Percentiles rank a stretch among this genome's conserved stretches.
Evolutionary conservation across 2,113 vertebrate species (phyloP).

Genomic region (Nothobranchius furzeri): DNA sequence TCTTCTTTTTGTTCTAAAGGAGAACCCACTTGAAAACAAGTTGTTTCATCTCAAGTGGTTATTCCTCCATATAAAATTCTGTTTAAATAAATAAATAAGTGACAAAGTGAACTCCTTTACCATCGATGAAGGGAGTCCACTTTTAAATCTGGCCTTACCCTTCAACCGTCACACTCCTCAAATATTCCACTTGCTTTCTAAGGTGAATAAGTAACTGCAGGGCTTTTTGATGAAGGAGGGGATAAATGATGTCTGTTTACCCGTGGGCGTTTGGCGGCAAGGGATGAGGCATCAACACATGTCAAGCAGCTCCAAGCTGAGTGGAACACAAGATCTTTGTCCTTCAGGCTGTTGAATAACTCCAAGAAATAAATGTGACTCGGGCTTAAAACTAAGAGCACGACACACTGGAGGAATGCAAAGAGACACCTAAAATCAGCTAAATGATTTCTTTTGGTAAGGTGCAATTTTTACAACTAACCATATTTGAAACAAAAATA

Average conservation of each 20-base stretch:
- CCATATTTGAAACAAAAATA: neutral
- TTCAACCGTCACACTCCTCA: conserved; percentile 23
- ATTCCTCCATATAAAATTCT: no score
- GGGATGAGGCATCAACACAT: conserved; percentile 30
- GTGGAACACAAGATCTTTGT: conserved; percentile 12
- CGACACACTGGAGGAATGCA: neutral
- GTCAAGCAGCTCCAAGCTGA: conserved; percentile 8
- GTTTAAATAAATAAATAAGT: no score
- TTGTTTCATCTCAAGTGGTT: no score
- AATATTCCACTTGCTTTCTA: conserved; percentile 45
- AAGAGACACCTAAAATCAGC: conserved; percentile 22
- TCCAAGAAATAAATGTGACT: conserved; percentile 6
- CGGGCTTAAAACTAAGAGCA: neutral
- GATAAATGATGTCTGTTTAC: conserved; percentile 18
- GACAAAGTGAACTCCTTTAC: neutral
- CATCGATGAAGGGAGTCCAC: conserved; percentile 30
- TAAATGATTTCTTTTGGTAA: neutral
- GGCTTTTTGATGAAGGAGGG: neutral
- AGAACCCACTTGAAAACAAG: no score
- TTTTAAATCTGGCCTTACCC: conserved; percentile 50
- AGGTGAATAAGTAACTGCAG: conserved; percentile 26
- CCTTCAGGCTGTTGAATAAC: conserved; percentile 18
- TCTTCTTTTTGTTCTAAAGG: no score
- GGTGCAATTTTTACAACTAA: neutral
- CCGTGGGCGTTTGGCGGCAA: conserved; percentile 14